These are phyloP conservation scores for Nycticorax nycticorax DNA, from an alignment of 2,113 vertebrate genomes.

Conservation along the genomic window DNA sequence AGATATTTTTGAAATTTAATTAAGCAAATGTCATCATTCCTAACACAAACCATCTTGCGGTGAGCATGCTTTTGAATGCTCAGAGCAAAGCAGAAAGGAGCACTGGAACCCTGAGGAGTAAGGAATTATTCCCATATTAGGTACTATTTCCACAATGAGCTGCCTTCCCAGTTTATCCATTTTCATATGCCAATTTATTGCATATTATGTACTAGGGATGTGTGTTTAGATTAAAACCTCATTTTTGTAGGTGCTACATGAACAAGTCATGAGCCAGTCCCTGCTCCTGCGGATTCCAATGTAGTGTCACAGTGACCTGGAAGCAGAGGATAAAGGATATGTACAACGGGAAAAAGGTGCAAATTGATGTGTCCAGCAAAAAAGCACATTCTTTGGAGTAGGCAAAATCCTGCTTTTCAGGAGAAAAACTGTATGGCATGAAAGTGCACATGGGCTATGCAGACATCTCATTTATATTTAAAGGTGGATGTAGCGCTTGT, in stretches of 20 bases:
- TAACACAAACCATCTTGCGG: conserved; percentile 13
- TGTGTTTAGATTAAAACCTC: background rate
- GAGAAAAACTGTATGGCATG: background rate
- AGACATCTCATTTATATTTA: background rate
- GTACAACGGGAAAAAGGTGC: background rate
- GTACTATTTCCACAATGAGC: conserved; percentile 16
- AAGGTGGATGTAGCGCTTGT: background rate
- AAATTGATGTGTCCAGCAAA: background rate
- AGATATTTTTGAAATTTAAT: conserved; percentile 47
- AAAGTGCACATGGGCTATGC: background rate
- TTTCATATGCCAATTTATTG: background rate
- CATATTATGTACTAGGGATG: background rate
- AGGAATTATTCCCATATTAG: conserved; percentile 48
- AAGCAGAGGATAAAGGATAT: background rate
- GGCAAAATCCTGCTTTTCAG: background rate
- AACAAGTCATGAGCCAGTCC: background rate
- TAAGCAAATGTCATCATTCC: background rate
- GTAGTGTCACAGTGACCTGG: background rate
- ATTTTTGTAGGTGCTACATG: background rate
- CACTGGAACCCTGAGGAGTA: conserved; percentile 12
- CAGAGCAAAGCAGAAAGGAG: conserved; percentile 11
- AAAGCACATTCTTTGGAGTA: background rate
- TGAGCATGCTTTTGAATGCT: conserved; percentile 10
- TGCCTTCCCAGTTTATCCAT: background rate
- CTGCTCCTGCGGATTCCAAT: background rate